phyloP scores from a whole-genome alignment of 2,888 invertebrate genomes.

The Homarus gammarus region DNA sequence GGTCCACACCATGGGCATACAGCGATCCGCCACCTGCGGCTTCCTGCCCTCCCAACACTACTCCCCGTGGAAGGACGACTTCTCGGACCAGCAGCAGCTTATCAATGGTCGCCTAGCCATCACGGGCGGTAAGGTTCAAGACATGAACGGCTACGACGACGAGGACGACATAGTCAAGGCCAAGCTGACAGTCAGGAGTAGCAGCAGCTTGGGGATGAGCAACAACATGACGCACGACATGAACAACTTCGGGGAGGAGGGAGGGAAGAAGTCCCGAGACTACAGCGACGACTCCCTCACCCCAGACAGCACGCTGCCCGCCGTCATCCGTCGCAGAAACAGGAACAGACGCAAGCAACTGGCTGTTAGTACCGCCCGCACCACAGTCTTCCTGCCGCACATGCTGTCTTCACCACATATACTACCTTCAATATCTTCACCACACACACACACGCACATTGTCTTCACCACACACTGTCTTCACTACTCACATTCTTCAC shows the following conservation, averaged over 20 bases:
- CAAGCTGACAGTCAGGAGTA: constrained; percentile 47
- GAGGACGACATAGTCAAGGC: constrained; percentile 53
- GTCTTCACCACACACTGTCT: too few species aligned
- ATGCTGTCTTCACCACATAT: neutral
- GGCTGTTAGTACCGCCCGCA: constrained; percentile 68
- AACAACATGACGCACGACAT: constrained; percentile 24
- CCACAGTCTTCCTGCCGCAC: neutral
- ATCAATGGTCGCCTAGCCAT: constrained; percentile 62
- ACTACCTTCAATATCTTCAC: too few species aligned
- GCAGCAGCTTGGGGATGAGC: constrained; percentile 6
- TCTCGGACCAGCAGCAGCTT: constrained; percentile 16
- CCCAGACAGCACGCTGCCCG: constrained; percentile 71
- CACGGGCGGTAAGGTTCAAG: constrained; percentile 42
- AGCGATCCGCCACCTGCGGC: constrained; percentile 62
- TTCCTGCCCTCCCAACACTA: constrained; percentile 46
- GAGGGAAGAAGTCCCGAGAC: constrained; percentile 55
- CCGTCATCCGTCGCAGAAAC: constrained; percentile 74
- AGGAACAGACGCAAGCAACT: constrained; percentile 72
- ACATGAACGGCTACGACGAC: constrained; percentile 42
- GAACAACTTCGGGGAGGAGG: constrained; percentile 35
- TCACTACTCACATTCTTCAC: too few species aligned
- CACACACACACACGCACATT: too few species aligned
- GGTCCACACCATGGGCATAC: constrained; percentile 24
- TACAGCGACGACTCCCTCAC: constrained; percentile 71
- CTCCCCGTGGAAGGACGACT: constrained; percentile 39